Percentiles rank a stretch among this genome's conserved stretches.
Conservation (phyloP, 2,113 vertebrate genomes). For the Mirza zaza region DNA sequence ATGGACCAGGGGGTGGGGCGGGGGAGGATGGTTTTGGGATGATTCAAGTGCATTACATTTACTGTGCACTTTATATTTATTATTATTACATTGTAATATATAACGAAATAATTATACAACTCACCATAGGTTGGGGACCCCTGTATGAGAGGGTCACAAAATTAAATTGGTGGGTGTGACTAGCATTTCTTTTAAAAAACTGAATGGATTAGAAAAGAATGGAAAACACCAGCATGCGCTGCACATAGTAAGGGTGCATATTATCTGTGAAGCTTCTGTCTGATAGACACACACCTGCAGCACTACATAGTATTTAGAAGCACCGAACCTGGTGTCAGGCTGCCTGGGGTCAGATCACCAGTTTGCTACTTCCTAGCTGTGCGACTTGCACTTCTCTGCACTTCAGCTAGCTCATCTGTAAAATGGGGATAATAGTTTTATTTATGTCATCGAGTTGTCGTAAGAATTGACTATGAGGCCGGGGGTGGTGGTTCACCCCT, state of each 20-base stretch:
- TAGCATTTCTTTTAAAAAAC: background rate
- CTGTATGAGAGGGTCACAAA: background rate
- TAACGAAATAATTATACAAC: no score
- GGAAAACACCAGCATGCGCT: background rate
- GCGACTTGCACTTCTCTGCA: background rate
- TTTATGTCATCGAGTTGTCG: no score
- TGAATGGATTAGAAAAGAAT: background rate
- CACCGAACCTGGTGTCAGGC: fast-evolving
- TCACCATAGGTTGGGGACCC: no score
- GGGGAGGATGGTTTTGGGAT: no score
- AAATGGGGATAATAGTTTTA: background rate
- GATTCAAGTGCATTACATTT: no score
- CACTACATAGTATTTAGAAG: fast-evolving
- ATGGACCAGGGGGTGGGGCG: no score
- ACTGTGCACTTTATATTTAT: no score
- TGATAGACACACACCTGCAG: background rate
- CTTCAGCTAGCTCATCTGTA: background rate
- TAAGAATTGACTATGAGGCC: no score
- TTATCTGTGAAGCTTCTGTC: background rate
- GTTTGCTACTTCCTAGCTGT: background rate
- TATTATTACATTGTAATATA: no score
- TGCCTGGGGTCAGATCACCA: background rate
- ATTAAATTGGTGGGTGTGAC: background rate
- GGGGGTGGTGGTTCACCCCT: no score
- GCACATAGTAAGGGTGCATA: background rate